Percentiles rank a stretch among this genome's conserved stretches.
phyloP scores from a whole-genome alignment of 2,797 vertebrate species.

The Artibeus lituratus region DNA sequence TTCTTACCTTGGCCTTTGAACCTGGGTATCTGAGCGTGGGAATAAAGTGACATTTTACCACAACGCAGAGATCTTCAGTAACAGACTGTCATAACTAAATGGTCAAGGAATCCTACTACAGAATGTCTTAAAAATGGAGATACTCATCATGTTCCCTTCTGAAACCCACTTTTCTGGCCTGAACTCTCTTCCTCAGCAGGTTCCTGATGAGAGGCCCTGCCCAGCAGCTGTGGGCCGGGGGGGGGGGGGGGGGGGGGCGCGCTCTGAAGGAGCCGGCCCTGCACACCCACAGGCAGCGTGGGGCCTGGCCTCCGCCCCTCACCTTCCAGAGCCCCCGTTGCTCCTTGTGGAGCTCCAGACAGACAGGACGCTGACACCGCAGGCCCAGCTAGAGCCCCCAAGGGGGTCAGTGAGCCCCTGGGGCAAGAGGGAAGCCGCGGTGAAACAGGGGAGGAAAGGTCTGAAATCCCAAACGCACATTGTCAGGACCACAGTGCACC shows the following conservation, averaged over 20 bases:
- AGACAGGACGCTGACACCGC: fast-evolving
- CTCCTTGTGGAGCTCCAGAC: no score
- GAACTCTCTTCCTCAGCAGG: background rate
- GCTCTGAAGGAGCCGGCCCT: no score
- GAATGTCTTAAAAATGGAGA: background rate
- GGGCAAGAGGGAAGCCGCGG: background rate
- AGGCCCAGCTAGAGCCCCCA: background rate
- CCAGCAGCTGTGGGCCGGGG: no score
- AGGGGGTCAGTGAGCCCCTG: fast-evolving
- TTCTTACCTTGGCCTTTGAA: constrained; percentile 85
- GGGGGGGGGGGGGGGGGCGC: no score
- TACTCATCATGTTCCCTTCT: background rate
- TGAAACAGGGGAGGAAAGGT: fast-evolving
- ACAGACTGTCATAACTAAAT: constrained; percentile 29
- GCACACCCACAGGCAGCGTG: no score
- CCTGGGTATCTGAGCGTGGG: constrained; percentile 87
- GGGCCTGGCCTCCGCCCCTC: no score
- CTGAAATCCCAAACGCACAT: background rate
- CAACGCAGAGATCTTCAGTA: constrained; percentile 12
- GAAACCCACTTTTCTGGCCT: background rate
- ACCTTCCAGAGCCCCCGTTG: background rate
- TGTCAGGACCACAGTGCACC: background rate
- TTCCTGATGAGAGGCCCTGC: no score
- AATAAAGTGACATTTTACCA: constrained; percentile 79
- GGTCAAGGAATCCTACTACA: background rate